Conservation (phyloP, 2,888 invertebrate species). For the Chesias legatella region DNA sequence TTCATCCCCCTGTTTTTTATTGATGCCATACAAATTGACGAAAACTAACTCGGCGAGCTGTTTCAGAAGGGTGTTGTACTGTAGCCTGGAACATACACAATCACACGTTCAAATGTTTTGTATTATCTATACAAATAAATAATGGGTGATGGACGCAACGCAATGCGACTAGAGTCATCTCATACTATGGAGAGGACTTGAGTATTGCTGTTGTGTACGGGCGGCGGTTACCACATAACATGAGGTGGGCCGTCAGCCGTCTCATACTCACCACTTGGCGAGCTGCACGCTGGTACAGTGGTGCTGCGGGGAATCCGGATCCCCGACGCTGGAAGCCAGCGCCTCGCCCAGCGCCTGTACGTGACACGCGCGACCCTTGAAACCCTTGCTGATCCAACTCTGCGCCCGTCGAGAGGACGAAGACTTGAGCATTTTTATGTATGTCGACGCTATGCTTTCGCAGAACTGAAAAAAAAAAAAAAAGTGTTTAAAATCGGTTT, state of each 20-base stretch:
- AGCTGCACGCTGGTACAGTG: constrained; percentile 49
- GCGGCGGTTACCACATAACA: too few relatives aligned
- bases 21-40: constrained; percentile 70
- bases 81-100: constrained; percentile 70
- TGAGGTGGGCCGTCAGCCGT: too few relatives aligned
- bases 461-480: constrained; percentile 78
- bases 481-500: not conserved
- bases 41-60: constrained; percentile 78
- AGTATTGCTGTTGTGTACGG: too few relatives aligned
- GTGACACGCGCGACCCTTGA: constrained; percentile 57
- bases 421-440: constrained; percentile 84
- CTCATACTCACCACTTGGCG: constrained; percentile 50
- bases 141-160: too few relatives aligned
- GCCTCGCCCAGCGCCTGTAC: constrained; percentile 71
- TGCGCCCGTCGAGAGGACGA: constrained; percentile 43
- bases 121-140: too few relatives aligned
- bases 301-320: constrained; percentile 49
- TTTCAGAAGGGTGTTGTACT: constrained; percentile 69
- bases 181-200: too few relatives aligned
- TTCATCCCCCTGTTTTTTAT: constrained; percentile 45
- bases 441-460: constrained; percentile 87
- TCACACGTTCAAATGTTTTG: too few relatives aligned
- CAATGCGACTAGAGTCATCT: too few relatives aligned
- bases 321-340: constrained; percentile 54
- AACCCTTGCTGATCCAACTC: constrained; percentile 67